phyloP scores from a whole-genome alignment of 2,113 vertebrate genomes.

The Danio rerio region DNA sequence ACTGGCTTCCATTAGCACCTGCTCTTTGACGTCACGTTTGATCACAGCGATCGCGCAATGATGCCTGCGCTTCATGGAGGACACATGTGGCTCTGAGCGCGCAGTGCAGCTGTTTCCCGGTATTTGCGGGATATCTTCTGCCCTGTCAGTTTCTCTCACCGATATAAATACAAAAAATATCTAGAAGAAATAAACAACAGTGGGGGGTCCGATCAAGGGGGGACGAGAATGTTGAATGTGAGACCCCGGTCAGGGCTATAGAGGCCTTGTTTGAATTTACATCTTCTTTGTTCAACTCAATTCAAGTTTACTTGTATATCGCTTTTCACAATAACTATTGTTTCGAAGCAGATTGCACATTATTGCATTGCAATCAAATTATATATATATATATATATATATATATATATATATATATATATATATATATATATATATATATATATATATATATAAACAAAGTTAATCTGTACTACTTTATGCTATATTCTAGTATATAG shows the following conservation, averaged over 20 bases:
- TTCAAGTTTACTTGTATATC: no score
- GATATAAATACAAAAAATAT: slow-evolving; percentile 49
- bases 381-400: no score
- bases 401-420: no score
- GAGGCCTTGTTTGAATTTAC: slow-evolving; percentile 44
- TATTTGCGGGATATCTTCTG: slow-evolving; percentile 36
- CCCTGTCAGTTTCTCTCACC: slow-evolving; percentile 12
- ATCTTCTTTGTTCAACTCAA: slow-evolving; percentile 27
- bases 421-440: no score
- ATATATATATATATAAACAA: no score
- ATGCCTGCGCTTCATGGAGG: slow-evolving; percentile 17
- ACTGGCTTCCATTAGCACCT: slow-evolving; percentile 68
- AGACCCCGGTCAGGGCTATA: neutral
- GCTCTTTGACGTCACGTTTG: slow-evolving; percentile 63
- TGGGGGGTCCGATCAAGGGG: slow-evolving; percentile 16
- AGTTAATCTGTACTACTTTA: no score
- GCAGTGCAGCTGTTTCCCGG: slow-evolving; percentile 35
- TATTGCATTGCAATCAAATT: no score
- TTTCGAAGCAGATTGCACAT: no score
- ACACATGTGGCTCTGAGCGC: slow-evolving; percentile 16
- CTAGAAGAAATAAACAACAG: slow-evolving; percentile 23
- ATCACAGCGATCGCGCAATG: slow-evolving; percentile 69
- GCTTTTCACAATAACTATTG: no score
- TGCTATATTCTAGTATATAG: no score
- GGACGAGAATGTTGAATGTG: neutral